A percentile compares a stretch with the other conserved stretches of the same genome.
phyloP scores from a whole-genome alignment of 1,140 invertebrate species.

The Cryptotermes secundus region DNA sequence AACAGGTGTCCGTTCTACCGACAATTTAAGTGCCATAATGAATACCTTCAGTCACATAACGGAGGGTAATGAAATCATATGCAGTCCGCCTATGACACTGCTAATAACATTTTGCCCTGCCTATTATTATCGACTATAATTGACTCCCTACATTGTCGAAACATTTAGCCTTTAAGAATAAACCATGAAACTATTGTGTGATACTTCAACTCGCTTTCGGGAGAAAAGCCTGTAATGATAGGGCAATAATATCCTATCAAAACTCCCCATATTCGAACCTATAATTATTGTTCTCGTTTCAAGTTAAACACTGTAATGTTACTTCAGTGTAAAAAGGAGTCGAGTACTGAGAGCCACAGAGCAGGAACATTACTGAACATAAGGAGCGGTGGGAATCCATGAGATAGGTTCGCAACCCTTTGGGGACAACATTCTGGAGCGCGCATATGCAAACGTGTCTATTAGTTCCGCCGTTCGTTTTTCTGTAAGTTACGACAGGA shows the following conservation, averaged over 20 bases:
- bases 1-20: not conserved
- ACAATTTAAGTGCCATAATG: not conserved
- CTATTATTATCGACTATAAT: not conserved
- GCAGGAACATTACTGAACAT: no score
- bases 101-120: not conserved
- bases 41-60: not conserved
- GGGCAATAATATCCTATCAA: not conserved
- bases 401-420: no score
- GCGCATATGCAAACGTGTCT: no score
- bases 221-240: not conserved
- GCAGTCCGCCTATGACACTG: not conserved
- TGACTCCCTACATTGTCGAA: not conserved
- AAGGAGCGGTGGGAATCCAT: no score
- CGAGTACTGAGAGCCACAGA: not conserved
- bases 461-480: no score
- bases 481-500: no score
- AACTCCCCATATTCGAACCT: not conserved
- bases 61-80: not conserved
- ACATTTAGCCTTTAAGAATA: not conserved
- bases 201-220: not conserved
- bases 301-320: not conserved
- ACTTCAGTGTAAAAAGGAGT: not conserved
- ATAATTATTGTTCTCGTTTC: not conserved
- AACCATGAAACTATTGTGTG: not conserved
- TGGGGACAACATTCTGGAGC: no score